Evolutionary conservation across 2,888 invertebrate species (phyloP), one percentile per base, ranked within the genome.

Genomic region (Bimastos eiseni): DNA sequence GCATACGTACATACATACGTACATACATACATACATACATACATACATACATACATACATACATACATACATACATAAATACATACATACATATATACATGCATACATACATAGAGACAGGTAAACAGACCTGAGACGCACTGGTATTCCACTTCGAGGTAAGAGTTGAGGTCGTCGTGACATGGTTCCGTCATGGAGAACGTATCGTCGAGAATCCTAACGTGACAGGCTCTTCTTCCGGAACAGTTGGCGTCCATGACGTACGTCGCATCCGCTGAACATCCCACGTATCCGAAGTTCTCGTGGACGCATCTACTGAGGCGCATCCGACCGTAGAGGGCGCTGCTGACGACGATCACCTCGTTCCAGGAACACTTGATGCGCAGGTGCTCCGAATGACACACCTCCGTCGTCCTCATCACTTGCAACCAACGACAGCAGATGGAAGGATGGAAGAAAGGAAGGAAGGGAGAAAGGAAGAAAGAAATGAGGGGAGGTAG

Each of bases 241-340:
- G 90, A 89, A 36, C 91, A 91, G 33, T 49, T 49, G 36, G 84
- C 89, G 30, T 90, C 90, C 37, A 91, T 41, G 55, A 36, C 37
- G 3, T n/a, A 19, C 13, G 88, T 91, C 13, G 90, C 91, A 83
- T 91, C 91, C 11, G 89, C 70, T 33, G 55, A 83, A 37, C 91
- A 91, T 21, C 91, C 91, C 89, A 91, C 37, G 90, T 90, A 91
- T 36, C 91, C 91, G 86, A 91, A 91, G 89, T 91, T 90, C 36
- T 90, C 70, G 30, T 37, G 70, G 30, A 91, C 90, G 89, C 91
- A 91, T n/a, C 91, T 34, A 88, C 49, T 91, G 36, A 91, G 38
- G 6, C 88, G 89, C 91, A 91, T 91, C 13, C 91, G 89, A 30
- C 91, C 91, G 91, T 91, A 91, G 38, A 83, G 36, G 24, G 91